Evolutionary conservation across 2,113 vertebrate species (phyloP).

Genomic region (Myotis davidii): DNA sequence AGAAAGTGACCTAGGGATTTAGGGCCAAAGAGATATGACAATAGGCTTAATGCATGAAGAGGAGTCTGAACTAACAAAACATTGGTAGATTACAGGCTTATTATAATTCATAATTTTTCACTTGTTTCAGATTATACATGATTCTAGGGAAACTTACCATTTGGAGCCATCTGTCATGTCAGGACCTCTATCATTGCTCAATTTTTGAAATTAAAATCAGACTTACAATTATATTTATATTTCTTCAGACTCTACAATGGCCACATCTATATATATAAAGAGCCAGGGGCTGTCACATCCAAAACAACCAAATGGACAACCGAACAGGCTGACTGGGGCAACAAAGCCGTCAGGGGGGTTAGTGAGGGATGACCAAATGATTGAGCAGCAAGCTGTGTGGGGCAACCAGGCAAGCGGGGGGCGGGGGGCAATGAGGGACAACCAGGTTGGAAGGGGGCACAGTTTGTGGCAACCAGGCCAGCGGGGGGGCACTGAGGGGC

Average conservation of each 20-base stretch:
- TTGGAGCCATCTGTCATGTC: neutral
- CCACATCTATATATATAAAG: too few relatives aligned
- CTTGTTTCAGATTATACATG: neutral
- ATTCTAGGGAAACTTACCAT: neutral
- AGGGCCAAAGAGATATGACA: neutral
- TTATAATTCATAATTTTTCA: neutral
- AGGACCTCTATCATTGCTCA: neutral
- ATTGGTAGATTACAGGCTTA: neutral
- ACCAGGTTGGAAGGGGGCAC: too few relatives aligned
- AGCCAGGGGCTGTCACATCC: too few relatives aligned
- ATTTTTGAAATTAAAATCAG: neutral
- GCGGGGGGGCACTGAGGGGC: too few relatives aligned
- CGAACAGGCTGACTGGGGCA: too few relatives aligned
- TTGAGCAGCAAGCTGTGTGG: too few relatives aligned
- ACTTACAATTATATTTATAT: neutral
- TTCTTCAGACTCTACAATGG: neutral
- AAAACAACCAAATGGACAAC: too few relatives aligned
- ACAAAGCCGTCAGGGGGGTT: too few relatives aligned
- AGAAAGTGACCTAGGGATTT: neutral
- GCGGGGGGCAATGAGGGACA: too few relatives aligned
- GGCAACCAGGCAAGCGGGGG: too few relatives aligned
- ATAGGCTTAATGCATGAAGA: neutral
- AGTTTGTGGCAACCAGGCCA: too few relatives aligned
- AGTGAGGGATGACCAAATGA: too few relatives aligned
- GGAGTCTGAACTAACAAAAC: accelerated